Base-by-base conservation (phyloP, 2,797 vertebrate species). In the Pelodytes ibericus region DNA sequence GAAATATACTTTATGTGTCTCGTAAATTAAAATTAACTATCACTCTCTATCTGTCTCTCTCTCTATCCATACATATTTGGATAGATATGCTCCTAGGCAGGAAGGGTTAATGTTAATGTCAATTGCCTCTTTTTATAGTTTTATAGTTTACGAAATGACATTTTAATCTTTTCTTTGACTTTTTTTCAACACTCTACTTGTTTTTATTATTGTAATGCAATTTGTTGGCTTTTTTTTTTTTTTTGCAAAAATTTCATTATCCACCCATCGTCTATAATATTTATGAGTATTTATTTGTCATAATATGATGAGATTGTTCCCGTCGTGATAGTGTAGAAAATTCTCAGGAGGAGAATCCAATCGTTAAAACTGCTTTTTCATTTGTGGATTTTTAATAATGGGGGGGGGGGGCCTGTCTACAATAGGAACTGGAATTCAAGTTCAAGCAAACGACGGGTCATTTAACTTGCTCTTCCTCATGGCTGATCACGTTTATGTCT, bases 361-460 rank as follows among this genome's bases (percentile, higher is more conserved):
- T 61, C 69, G 65, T 27, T 57, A 56, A 29, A 9, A 44, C 30
- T 24, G 39, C 22, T 49, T 68, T n/a, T n/a, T 69, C 16, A 75
- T 75, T 69, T 51, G 41, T 60, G 61, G 44, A 60, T 75, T 69
- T n/a, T 62, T 75, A 75, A 75, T 75, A 62, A 75, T n/a, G n/a
- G n/a, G n/a, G n/a, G n/a, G n/a, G n/a, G n/a, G n/a, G 65, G 16
- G 36, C 57, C 41, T 39, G 33, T 69, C 59, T 68, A 65, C 67
- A 29, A 68, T 53, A 44, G 57, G 66, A 51, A 39, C 39, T 61
- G 73, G 69, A 25, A 62, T 49, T 51, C 63, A 64, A 68, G 72
- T 75, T 75, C 72, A 75, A 69, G 53, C 69, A 75, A 58, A 39
- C 69, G 56, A 22, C 24, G 73, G 73, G 73, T 75, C 73, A 39